Evolutionary conservation across 2,888 invertebrate species (phyloP).

Genomic region (Agriopis aurantiaria): DNA sequence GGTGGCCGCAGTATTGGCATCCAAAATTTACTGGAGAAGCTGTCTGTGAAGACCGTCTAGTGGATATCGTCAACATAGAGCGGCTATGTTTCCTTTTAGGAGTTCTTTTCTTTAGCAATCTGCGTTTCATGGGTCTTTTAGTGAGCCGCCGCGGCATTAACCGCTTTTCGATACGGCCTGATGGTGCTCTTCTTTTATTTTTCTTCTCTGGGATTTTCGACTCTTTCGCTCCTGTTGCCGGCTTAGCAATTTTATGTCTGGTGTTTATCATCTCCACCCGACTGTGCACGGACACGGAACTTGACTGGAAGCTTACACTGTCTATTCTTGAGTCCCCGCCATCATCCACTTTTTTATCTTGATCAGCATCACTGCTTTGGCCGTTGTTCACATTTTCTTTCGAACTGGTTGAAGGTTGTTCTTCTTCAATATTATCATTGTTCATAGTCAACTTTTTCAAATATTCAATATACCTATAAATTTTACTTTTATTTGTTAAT

Average conservation of each 20-base stretch:
- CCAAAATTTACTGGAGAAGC: background rate
- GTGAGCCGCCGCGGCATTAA: background rate
- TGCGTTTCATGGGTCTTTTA: background rate
- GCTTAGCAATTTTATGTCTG: background rate
- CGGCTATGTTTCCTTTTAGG: background rate
- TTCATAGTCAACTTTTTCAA: background rate
- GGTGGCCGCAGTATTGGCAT: constrained; percentile 5
- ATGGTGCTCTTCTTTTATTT: background rate
- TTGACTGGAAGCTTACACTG: background rate
- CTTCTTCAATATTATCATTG: background rate
- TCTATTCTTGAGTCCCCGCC: background rate
- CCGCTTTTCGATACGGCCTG: constrained; percentile 2
- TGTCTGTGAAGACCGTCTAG: background rate
- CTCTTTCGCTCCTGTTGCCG: background rate
- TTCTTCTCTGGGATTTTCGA: background rate
- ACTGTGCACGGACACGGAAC: background rate
- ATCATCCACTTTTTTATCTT: background rate
- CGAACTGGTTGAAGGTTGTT: background rate
- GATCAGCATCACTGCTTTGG: background rate
- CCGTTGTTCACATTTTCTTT: background rate
- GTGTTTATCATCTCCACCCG: background rate
- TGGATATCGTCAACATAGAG: background rate
- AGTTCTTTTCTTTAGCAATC: background rate
- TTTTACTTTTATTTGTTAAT: background rate
- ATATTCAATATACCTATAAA: background rate